Base-by-base conservation (phyloP, 2,888 invertebrate species). In the Cheilosia grossa region DNA sequence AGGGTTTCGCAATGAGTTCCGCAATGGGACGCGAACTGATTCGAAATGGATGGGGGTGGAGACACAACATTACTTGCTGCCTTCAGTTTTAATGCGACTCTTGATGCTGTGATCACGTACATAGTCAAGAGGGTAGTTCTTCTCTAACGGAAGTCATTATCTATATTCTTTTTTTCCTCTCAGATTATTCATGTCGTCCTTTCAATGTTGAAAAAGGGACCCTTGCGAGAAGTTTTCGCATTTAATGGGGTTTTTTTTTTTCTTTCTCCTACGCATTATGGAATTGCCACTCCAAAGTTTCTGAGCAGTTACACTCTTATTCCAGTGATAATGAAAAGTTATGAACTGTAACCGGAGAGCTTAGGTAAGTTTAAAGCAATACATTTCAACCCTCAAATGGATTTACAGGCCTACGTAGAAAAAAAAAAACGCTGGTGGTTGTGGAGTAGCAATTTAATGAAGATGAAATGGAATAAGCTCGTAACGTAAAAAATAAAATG, bases 311-410 rank as follows among this genome's bases (percentile, higher is more conserved):
- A 75, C 70, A 80, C 66, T 83, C 64, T 42, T 59, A 33, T 58
- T 49, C 17, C 17, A 51, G 69, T 59, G 80, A 69, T 80, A 83
- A 83, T 83, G 80, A 83, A 80, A 83, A 83, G 80, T 83, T 83
- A 83, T 74, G 83, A 80, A 83, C 83, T 80, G 80, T 83, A 70
- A 82, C 80, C 74, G n/a, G 4, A 44, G 24, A 27, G 44, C 19
- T 30, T n/a, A 42, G 33, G 24, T 6, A 27, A 17, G 15, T 21
- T 33, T 47, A 44, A 30, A 19, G 42, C 30, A 56, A 49, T 49
- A 40, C 49, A 24, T 59, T 37, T 6, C 24, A 4, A 24, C 49
- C 27, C 4, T 2, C 42, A 24, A 59, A 59, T 59, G 54, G 42
- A 2, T 37, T n/a, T 19, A 37, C 51, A 67, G 67, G 59, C 67